Base-by-base conservation (phyloP, 23 tunicate genomes). In the Clavelina lepadiformis region DNA sequence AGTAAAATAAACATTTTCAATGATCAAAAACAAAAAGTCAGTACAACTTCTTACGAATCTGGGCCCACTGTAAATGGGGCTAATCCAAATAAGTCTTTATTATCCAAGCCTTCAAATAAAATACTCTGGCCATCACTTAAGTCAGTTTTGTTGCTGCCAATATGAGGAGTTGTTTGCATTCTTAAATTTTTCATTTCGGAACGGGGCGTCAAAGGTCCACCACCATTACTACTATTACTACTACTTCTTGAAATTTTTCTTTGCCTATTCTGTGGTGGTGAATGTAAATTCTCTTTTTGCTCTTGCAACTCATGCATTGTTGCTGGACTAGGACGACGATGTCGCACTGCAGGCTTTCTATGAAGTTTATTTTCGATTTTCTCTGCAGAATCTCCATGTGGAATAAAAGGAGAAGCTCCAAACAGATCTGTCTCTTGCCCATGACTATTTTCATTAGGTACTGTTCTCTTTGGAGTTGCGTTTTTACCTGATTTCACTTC, bases 201-300 rank as follows among this genome's bases (percentile, higher is more conserved):
- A 56, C 58, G 58, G 29, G 80, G 53, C 68, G 77, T n/a, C 13
- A 41, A 29, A 19, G 56, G 24, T 3, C 80, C 85, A 27, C 88
- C 78, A 23, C 95, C 76, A 28, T 85, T 55, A 44, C 93, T 86
- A 63, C 95, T 86, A 63, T 73, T 72, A 56, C 95, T 86, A 51
- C 95, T 86, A 55, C 95, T 86, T 38, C 85, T 60, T 11, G 95
- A 86, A 2, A 46, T 6, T 11, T 28, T 44, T 20, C 52, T 33
- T 24, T 47, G 8, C 30, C 2, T 25, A 24, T 52, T 3, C n/a
- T 22, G 49, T 23, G 8, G 2, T 5, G 34, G 36, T 18, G 52
- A 71, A 35, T 35, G 33, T 7, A 54, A 36, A 15, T 72, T 72
- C 23, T 59, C 67, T 59, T 72, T 72, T 41, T 59, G 56, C 38